A percentile compares a stretch with the other conserved stretches of the same genome.
These are phyloP conservation scores for Chelonus insularis DNA, from an alignment of 1,140 invertebrate species.

Conservation along the genomic window DNA sequence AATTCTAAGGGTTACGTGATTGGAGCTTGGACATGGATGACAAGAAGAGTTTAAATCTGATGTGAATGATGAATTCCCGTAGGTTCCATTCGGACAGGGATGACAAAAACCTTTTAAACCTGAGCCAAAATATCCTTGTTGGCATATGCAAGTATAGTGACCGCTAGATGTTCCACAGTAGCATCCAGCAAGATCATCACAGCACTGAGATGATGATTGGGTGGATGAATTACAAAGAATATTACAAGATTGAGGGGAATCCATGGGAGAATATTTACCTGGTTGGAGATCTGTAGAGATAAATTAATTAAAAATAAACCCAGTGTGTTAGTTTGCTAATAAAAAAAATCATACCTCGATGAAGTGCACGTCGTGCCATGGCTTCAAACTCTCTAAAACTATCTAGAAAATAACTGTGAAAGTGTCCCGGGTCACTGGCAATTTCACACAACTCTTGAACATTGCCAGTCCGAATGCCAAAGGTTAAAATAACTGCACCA, in stretches of 20 bases:
- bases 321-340: background rate
- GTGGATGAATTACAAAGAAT: slow-evolving; percentile 55
- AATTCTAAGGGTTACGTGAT: slow-evolving; percentile 63
- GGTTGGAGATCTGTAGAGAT: slow-evolving; percentile 63
- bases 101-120: slow-evolving; percentile 66
- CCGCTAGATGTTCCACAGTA: slow-evolving; percentile 71
- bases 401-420: slow-evolving; percentile 71
- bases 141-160: slow-evolving; percentile 70
- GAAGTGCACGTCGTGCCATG: slow-evolving; percentile 69
- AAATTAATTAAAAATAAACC: slow-evolving; percentile 16
- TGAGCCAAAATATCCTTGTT: slow-evolving; percentile 68
- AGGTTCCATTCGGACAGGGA: slow-evolving; percentile 60
- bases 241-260: slow-evolving; percentile 65
- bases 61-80: slow-evolving; percentile 51
- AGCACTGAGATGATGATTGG: slow-evolving; percentile 57
- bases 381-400: slow-evolving; percentile 75
- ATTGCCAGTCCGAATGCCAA: slow-evolving; percentile 73
- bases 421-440: slow-evolving; percentile 67
- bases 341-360: slow-evolving; percentile 62
- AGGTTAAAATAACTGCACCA: slow-evolving; percentile 68
- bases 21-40: slow-evolving; percentile 66
- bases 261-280: slow-evolving; percentile 65
- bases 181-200: slow-evolving; percentile 65
- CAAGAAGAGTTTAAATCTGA: slow-evolving; percentile 63
- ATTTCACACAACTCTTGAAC: slow-evolving; percentile 68